Percentiles rank a stretch among this genome's conserved stretches.
These are phyloP conservation scores for Phoxinus dragarum DNA, from an alignment of 2,797 vertebrate species.

Conservation along the genomic window DNA sequence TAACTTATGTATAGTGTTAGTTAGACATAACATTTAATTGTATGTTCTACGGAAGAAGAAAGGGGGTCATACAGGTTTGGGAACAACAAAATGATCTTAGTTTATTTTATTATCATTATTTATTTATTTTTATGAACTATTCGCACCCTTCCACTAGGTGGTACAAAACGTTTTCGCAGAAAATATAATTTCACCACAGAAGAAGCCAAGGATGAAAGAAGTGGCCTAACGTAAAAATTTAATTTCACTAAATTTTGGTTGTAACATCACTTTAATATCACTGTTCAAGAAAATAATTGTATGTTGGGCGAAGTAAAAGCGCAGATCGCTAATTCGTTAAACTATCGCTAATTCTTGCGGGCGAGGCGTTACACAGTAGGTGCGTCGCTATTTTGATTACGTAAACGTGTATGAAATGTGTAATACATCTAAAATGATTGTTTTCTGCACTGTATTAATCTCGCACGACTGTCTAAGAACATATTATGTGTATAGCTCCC, in stretches of 20 bases:
- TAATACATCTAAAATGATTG: not conserved
- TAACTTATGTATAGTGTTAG: too few relatives aligned
- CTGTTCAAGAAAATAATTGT: not conserved
- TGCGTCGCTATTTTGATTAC: not conserved
- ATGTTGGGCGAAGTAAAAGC: not conserved
- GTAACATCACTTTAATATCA: not conserved
- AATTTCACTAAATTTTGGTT: not conserved
- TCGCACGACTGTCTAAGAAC: not conserved
- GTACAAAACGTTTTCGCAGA: not conserved
- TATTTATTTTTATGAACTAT: not conserved
- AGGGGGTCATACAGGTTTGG: not conserved
- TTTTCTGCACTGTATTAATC: not conserved
- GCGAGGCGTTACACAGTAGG: not conserved
- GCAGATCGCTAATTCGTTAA: not conserved
- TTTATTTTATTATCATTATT: not conserved
- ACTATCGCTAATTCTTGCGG: not conserved
- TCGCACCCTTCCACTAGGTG: not conserved
- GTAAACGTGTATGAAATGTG: not conserved
- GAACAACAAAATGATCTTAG: not conserved
- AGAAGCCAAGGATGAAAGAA: not conserved
- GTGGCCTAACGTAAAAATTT: not conserved
- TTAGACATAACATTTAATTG: not conserved
- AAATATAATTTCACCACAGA: constrained; percentile 1
- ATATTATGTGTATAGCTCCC: not conserved
- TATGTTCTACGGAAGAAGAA: not conserved